A percentile compares a stretch with the other conserved stretches of the same genome.
phyloP scores from a whole-genome alignment of 2,113 vertebrate species.

The Sterna hirundo region DNA sequence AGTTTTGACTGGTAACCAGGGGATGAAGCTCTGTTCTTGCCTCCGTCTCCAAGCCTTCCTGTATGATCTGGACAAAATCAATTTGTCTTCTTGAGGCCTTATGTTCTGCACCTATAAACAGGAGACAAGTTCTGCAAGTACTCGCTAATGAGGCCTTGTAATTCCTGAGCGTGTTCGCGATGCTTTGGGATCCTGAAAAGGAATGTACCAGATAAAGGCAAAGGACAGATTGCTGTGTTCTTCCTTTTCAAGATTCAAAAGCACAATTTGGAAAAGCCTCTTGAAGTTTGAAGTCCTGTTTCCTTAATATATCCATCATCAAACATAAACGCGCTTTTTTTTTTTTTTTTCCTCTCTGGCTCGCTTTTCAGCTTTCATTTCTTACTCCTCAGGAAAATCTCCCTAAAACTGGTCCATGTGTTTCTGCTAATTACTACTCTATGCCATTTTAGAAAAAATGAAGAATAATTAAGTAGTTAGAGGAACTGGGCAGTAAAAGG shows the following conservation, averaged over 20 bases:
- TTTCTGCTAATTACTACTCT: slow-evolving; percentile 6
- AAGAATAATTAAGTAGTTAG: slow-evolving; percentile 25
- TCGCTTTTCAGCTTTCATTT: not conserved
- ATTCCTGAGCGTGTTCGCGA: not conserved
- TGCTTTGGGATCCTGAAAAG: not conserved
- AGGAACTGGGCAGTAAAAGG: slow-evolving; percentile 27
- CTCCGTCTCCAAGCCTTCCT: not conserved
- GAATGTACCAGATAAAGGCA: not conserved
- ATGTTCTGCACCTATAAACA: not conserved
- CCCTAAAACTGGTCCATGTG: not conserved
- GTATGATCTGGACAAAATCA: not conserved
- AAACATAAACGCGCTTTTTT: not conserved
- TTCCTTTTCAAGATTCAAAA: not conserved
- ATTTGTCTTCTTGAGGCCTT: not conserved
- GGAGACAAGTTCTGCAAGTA: not conserved
- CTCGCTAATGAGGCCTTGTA: not conserved
- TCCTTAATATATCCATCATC: not conserved
- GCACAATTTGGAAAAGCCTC: not conserved
- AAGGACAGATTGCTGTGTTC: not conserved
- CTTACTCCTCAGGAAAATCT: not conserved
- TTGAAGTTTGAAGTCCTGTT: not conserved
- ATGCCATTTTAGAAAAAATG: slow-evolving; percentile 22
- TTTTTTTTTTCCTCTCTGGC: not conserved
- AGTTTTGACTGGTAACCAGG: not conserved
- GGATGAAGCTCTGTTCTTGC: not conserved